These are phyloP conservation scores for Trididemnum miniatum DNA, from an alignment of 23 tunicate genomes.

Conservation along the genomic window DNA sequence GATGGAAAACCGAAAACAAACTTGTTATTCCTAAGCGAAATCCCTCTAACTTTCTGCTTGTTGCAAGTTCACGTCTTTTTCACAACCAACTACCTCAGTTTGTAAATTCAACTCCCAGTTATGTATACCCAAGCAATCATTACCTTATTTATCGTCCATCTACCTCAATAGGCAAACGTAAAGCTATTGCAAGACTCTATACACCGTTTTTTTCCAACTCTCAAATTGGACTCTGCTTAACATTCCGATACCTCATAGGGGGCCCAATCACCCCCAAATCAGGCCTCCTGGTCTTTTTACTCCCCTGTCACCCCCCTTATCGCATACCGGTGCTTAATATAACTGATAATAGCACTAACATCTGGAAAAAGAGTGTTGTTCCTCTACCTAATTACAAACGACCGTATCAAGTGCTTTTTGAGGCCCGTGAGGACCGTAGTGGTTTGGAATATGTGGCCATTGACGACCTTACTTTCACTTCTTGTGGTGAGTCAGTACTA, in stretches of 20 bases:
- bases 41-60: neutral
- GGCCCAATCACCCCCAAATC: conserved; percentile 1
- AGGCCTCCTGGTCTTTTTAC: conserved; percentile 66
- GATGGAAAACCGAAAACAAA: conserved; percentile 33
- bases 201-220: conserved; percentile 70
- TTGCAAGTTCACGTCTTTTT: too few relatives aligned
- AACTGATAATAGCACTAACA: conserved; percentile 22
- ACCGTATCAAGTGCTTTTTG: conserved; percentile 79
- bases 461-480: conserved; percentile 79
- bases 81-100: neutral
- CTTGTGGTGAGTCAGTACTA: conserved; percentile 80
- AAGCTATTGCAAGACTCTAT: conserved; percentile 31
- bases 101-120: neutral
- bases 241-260: conserved; percentile 72
- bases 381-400: conserved; percentile 77
- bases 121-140: conserved; percentile 7
- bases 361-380: conserved; percentile 52
- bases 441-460: conserved; percentile 57
- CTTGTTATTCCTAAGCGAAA: neutral
- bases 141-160: conserved; percentile 43
- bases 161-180: conserved; percentile 28
- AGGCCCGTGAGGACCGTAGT: conserved; percentile 32
- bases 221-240: conserved; percentile 50
- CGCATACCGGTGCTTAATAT: conserved; percentile 66
- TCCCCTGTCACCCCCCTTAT: conserved; percentile 81